Base-by-base conservation (phyloP, 2,888 invertebrate species). In the Synanthedon tipuliformis region DNA sequence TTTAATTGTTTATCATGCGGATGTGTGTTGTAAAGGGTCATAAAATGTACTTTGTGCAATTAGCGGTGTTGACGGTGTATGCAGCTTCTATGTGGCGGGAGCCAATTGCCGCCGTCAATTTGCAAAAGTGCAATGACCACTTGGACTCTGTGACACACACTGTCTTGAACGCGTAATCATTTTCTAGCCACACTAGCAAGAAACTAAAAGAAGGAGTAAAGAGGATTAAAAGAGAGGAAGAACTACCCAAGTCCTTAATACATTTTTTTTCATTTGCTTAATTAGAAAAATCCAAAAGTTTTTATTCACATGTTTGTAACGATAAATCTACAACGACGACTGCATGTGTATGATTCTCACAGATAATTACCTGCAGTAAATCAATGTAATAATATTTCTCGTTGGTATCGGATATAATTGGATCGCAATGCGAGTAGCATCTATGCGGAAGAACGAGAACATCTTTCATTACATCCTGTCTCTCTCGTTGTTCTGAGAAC, bases 401-500 rank as follows among this genome's bases (percentile, higher is more conserved):
- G 69, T 66, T 68, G 61, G 78, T 84, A 81, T 83, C 82, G 78
- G 71, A 73, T 83, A 83, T 84, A 85, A 86, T 84, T 82, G 79
- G 78, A 80, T 81, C 72, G 83, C 80, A 83, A 84, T 82, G 81
- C 72, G 79, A 84, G 78, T 70, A 69, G 70, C 70, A 69, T 78
- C 72, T 81, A 86, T 82, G 86, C 86, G 86, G 86, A 86, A 85
- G 80, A 78, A 72, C 69, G 75, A 73, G 68, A 69, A 68, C 75
- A 75, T 78, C 81, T 86, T 83, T 76, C 59, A 79, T 86, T 86
- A 82, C 87, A 84, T 81, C 81, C 78, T 82, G 73, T 77, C 80
- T 34, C 34, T 34, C 34, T 34, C 77, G 74, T 78, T 75, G 73
- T 87, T 86, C 87, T 66, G 56, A 79, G 86, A 86, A 87, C 74